These are phyloP conservation scores for Caradrina clavipalpis DNA, from an alignment of 2,888 invertebrate species.

Conservation along the genomic window DNA sequence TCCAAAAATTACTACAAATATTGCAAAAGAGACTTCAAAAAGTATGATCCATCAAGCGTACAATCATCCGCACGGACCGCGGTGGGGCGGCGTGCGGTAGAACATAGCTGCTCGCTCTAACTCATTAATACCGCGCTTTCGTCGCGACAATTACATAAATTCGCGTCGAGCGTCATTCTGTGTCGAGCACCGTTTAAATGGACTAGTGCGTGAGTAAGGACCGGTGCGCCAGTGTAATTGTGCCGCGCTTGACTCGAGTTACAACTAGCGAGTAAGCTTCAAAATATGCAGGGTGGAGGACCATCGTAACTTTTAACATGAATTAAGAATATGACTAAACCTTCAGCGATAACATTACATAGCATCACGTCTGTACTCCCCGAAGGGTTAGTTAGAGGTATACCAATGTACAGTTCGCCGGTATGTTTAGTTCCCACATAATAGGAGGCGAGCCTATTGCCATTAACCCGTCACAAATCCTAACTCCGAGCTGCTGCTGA, in stretches of 20 bases:
- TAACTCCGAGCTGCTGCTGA: too few species aligned
- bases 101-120: slow-evolving; percentile 59
- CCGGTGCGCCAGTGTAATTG: not conserved
- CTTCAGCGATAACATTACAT: too few species aligned
- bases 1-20: slow-evolving; percentile 31
- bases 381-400: too few species aligned
- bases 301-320: too few species aligned
- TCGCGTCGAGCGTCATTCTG: slow-evolving; percentile 71
- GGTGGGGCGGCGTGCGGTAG: slow-evolving; percentile 19
- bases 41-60: slow-evolving; percentile 47
- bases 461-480: too few species aligned
- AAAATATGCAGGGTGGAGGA: not conserved
- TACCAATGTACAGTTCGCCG: too few species aligned
- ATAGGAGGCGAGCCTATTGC: too few species aligned
- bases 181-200: slow-evolving; percentile 61
- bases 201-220: slow-evolving; percentile 24
- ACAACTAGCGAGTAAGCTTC: not conserved
- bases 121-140: slow-evolving; percentile 80
- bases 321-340: too few species aligned
- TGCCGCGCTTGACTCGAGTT: not conserved
- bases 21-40: slow-evolving; percentile 24
- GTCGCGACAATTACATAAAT: slow-evolving; percentile 81
- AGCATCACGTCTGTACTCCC: too few species aligned
- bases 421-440: too few species aligned
- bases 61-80: slow-evolving; percentile 47